Evolutionary conservation across 1,140 invertebrate genomes (phyloP).

Genomic region (Mya arenaria): DNA sequence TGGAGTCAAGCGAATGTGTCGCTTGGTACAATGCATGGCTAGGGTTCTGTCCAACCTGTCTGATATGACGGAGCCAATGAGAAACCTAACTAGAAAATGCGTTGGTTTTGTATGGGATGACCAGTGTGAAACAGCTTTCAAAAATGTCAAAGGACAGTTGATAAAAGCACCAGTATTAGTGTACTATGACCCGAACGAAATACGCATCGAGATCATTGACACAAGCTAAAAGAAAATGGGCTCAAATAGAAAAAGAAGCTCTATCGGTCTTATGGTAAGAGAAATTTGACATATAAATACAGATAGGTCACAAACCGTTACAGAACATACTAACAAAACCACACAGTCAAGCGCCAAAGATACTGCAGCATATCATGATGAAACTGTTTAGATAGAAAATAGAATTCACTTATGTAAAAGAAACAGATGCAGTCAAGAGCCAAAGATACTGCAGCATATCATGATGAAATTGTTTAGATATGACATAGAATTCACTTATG

Average conservation of each 20-base stretch:
- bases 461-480: conserved; percentile 59
- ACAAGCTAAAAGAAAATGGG: no score
- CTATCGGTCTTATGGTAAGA: no score
- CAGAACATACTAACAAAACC: no score
- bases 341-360: conserved; percentile 35
- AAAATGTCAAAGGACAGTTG: conserved; percentile 38
- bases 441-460: conserved; percentile 42
- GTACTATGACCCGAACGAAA: conserved; percentile 50
- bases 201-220: no score
- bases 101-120: conserved; percentile 29
- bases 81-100: conserved; percentile 9
- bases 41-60: conserved; percentile 2
- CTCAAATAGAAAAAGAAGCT: no score
- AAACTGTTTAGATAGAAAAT: conserved; percentile 55
- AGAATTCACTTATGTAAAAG: conserved; percentile 48
- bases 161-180: conserved; percentile 22
- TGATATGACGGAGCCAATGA: conserved; percentile 52
- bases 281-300: no score
- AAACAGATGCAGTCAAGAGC: conserved; percentile 20
- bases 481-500: conserved; percentile 51
- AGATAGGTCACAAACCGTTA: no score
- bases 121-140: conserved; percentile 45
- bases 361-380: conserved; percentile 56
- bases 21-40: conserved; percentile 5
- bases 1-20: not conserved